phyloP scores from a whole-genome alignment of 2,888 invertebrate species.

The Lypha dubia region DNA sequence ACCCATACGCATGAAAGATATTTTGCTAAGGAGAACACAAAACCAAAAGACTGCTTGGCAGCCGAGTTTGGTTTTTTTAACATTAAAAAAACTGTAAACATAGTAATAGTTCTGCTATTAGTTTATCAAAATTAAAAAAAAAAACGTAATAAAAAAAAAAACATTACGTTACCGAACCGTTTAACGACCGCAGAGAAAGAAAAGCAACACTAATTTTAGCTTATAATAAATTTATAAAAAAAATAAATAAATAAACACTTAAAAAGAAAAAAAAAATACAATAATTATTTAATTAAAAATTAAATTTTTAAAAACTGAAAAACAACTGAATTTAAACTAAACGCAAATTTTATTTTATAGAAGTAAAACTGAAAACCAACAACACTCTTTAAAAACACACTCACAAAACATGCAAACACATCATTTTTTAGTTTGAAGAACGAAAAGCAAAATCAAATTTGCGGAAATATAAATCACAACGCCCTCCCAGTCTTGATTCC shows the following conservation, averaged over 20 bases:
- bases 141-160: slow-evolving; percentile 65
- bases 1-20: slow-evolving; percentile 23
- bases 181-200: slow-evolving; percentile 66
- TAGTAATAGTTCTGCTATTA: slow-evolving; percentile 70
- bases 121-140: slow-evolving; percentile 64
- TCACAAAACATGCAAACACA: slow-evolving; percentile 28
- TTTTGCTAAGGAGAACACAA: slow-evolving; percentile 51
- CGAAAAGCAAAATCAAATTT: slow-evolving; percentile 25
- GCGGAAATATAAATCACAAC: slow-evolving; percentile 27
- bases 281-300: slow-evolving; percentile 79
- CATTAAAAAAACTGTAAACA: slow-evolving; percentile 54
- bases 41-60: slow-evolving; percentile 71
- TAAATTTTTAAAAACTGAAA: slow-evolving; percentile 73
- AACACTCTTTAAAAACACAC: slow-evolving; percentile 61
- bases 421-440: slow-evolving; percentile 9
- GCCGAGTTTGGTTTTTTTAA: slow-evolving; percentile 64
- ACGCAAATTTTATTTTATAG: slow-evolving; percentile 74
- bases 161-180: slow-evolving; percentile 72
- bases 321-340: slow-evolving; percentile 76
- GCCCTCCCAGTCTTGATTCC: background rate
- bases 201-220: slow-evolving; percentile 69
- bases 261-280: slow-evolving; percentile 72
- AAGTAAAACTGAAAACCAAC: slow-evolving; percentile 56
- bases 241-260: slow-evolving; percentile 72
- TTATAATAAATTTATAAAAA: slow-evolving; percentile 71